A percentile compares a stretch with the other conserved stretches of the same genome.
Evolutionary conservation across 2,888 invertebrate species (phyloP).

Genomic region (Agrochola lychnidis): DNA sequence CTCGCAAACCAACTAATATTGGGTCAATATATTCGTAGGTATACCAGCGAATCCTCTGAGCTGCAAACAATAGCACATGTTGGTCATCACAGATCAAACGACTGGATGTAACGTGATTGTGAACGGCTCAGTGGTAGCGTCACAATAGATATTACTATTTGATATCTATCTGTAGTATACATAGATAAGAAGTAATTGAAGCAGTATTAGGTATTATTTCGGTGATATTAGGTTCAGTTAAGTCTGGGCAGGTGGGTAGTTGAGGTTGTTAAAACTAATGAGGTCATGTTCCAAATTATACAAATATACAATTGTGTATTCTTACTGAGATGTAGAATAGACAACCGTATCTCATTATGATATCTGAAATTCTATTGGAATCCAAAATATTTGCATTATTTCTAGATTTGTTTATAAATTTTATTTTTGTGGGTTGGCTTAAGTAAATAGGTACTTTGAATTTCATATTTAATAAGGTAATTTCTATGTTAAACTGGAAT

Average conservation of each 20-base stretch:
- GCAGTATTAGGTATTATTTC: constrained; percentile 4
- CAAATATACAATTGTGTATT: not conserved
- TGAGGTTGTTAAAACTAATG: constrained; percentile 20
- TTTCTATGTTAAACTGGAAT: not conserved
- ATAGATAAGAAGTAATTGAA: constrained; percentile 12
- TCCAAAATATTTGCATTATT: not conserved
- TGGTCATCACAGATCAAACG: constrained; percentile 56
- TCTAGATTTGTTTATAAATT: not conserved
- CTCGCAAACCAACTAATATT: constrained; percentile 6
- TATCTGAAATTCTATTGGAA: not conserved
- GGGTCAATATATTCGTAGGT: not conserved
- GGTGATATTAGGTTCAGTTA: not conserved
- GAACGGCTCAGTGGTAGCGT: constrained; percentile 42
- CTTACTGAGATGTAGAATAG: not conserved
- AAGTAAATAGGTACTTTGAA: not conserved
- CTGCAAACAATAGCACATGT: constrained; percentile 54
- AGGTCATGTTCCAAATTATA: not conserved
- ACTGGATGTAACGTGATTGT: constrained; percentile 46
- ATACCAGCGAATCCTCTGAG: constrained; percentile 35
- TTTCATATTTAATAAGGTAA: not conserved
- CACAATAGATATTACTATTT: constrained; percentile 44
- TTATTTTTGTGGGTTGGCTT: not conserved
- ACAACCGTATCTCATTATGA: not conserved
- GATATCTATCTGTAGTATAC: not conserved
- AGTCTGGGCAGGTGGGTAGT: not conserved